These are phyloP conservation scores for Scaptodrosophila lebanonensis DNA, from an alignment of 1,140 invertebrate species.

Conservation along the genomic window DNA sequence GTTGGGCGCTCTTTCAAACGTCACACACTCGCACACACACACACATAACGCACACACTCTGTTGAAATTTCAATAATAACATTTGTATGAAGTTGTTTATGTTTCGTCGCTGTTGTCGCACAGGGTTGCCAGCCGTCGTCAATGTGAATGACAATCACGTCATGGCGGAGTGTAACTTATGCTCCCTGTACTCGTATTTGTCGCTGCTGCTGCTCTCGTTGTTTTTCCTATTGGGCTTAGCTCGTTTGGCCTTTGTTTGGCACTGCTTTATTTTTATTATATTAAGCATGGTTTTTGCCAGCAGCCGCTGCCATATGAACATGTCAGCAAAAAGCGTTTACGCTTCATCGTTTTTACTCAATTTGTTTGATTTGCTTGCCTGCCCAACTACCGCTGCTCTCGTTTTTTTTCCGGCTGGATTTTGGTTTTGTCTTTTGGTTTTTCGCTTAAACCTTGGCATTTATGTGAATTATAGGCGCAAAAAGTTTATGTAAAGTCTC, in stretches of 20 bases:
- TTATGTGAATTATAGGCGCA: too few relatives aligned
- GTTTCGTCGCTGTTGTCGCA: conserved; percentile 31
- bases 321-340: conserved; percentile 74
- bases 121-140: conserved; percentile 46
- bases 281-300: conserved; percentile 32
- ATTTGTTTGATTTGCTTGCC: conserved; percentile 59
- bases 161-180: conserved; percentile 43
- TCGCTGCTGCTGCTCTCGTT: conserved; percentile 17
- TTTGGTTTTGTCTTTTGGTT: conserved; percentile 28
- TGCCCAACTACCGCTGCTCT: conserved; percentile 15
- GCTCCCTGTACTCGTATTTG: neutral
- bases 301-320: conserved; percentile 8
- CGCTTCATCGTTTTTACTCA: conserved; percentile 73
- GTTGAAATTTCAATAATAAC: conserved; percentile 69
- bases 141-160: conserved; percentile 71
- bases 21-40: too few relatives aligned
- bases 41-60: too few relatives aligned
- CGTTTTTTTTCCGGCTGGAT: conserved; percentile 20
- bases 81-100: conserved; percentile 74
- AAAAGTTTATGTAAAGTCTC: conserved; percentile 20
- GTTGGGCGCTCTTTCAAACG: too few relatives aligned
- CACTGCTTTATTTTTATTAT: conserved; percentile 63
- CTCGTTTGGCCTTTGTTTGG: conserved; percentile 68
- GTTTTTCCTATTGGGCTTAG: conserved; percentile 49
- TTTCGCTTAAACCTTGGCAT: neutral